Evolutionary conservation across 2,888 invertebrate genomes (phyloP).

Genomic region (Napeogenes inachia): DNA sequence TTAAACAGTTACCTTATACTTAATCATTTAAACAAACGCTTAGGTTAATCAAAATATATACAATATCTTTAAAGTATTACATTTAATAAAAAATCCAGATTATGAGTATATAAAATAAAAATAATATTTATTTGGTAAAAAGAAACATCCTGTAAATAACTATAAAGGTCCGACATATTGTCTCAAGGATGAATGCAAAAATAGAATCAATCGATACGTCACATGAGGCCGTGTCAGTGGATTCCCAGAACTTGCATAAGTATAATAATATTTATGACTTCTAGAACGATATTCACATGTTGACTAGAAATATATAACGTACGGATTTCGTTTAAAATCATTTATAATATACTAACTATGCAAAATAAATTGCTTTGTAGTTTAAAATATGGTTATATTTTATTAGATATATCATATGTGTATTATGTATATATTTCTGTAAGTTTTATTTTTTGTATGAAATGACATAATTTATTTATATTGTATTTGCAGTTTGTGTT

Average conservation of each 20-base stretch:
- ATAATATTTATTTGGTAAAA: no score
- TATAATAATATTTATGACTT: neutral
- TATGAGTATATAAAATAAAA: no score
- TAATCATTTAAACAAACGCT: no score
- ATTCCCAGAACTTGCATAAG: constrained; percentile 5
- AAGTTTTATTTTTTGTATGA: neutral
- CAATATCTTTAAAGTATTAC: no score
- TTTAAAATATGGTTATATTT: neutral
- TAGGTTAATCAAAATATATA: no score
- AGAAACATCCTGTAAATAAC: no score
- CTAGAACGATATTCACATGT: neutral
- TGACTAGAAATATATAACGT: neutral
- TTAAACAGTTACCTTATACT: no score
- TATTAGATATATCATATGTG: neutral
- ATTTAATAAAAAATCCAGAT: no score
- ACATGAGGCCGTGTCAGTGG: constrained; percentile 9
- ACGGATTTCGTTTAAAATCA: neutral
- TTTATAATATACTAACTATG: no score
- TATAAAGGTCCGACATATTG: neutral
- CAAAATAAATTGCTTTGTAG: neutral
- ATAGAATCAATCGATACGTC: constrained; percentile 24
- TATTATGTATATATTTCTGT: neutral
- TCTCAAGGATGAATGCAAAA: constrained; percentile 24
- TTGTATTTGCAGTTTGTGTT: no score
- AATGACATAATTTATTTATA: neutral